Conservation (phyloP, 1,140 invertebrate genomes). For the Macrobrachium rosenbergii region DNA sequence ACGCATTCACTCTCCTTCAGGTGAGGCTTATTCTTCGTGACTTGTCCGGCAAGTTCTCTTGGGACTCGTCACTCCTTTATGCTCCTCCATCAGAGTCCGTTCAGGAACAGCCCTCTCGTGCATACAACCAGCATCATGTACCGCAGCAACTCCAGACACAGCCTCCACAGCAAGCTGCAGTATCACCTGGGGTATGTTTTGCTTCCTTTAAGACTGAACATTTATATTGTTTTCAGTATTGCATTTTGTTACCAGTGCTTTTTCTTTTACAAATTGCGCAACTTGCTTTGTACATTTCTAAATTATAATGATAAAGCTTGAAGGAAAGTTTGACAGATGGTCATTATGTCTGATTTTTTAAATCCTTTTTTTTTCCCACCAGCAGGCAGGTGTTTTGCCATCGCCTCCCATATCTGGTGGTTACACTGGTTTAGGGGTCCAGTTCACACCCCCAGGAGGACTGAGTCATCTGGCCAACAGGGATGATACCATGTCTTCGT, state of each 20-base stretch:
- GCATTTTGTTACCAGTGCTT: too few species aligned
- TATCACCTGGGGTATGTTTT: slow-evolving; percentile 42
- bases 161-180: slow-evolving; percentile 19
- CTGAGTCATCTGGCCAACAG: slow-evolving; percentile 67
- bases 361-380: background rate
- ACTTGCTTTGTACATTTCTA: too few species aligned
- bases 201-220: background rate
- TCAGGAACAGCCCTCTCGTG: slow-evolving; percentile 16
- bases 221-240: background rate
- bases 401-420: slow-evolving; percentile 19
- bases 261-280: background rate
- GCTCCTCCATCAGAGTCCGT: slow-evolving; percentile 58
- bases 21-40: slow-evolving; percentile 91
- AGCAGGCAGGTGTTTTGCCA: background rate
- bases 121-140: slow-evolving; percentile 22
- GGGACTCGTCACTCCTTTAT: slow-evolving; percentile 90
- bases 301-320: too few species aligned
- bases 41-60: slow-evolving; percentile 95
- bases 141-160: slow-evolving; percentile 29
- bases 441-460: slow-evolving; percentile 18
- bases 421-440: slow-evolving; percentile 28
- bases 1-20: slow-evolving; percentile 66
- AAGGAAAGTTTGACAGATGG: too few species aligned
- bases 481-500: slow-evolving; percentile 65
- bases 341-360: background rate